Conservation (phyloP, 2,797 vertebrate species). For the Acestrorhynchus altus region DNA sequence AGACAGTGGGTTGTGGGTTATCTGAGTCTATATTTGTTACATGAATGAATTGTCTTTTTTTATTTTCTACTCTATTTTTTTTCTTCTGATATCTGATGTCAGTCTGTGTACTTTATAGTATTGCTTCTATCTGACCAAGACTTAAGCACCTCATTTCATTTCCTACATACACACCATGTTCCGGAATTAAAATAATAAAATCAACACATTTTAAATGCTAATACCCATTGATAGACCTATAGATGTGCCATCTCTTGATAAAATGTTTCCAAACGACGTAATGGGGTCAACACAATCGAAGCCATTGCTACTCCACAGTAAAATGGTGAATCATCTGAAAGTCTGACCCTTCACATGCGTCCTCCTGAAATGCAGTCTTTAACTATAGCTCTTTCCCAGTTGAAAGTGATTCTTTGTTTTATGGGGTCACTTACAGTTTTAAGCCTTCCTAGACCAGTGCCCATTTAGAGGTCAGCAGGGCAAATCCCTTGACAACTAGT, state of each 20-base stretch:
- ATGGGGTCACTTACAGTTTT: conserved; percentile 62
- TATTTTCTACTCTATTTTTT: too few species aligned
- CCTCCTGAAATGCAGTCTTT: conserved; percentile 56
- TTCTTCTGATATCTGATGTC: too few species aligned
- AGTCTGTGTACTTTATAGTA: too few species aligned
- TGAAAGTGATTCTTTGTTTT: conserved; percentile 55
- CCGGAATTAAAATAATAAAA: too few species aligned
- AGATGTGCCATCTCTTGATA: conserved; percentile 10
- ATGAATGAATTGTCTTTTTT: too few species aligned
- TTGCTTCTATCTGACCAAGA: too few species aligned
- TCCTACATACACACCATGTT: too few species aligned
- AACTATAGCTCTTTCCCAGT: conserved; percentile 40
- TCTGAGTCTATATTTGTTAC: too few species aligned
- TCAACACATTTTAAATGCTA: too few species aligned
- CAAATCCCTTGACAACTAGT: conserved; percentile 55
- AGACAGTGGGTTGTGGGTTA: too few species aligned
- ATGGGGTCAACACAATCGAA: conserved; percentile 42
- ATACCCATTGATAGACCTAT: too few species aligned
- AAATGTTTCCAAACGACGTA: conserved; percentile 52
- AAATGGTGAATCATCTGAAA: conserved; percentile 40
- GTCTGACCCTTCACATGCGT: conserved; percentile 43
- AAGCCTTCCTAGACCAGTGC: conserved; percentile 54
- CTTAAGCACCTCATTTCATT: too few species aligned
- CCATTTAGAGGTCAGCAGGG: conserved; percentile 61
- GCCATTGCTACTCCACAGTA: conserved; percentile 13